Base-by-base conservation (phyloP, 2,797 vertebrate species). In the Sebastes dallii region DNA sequence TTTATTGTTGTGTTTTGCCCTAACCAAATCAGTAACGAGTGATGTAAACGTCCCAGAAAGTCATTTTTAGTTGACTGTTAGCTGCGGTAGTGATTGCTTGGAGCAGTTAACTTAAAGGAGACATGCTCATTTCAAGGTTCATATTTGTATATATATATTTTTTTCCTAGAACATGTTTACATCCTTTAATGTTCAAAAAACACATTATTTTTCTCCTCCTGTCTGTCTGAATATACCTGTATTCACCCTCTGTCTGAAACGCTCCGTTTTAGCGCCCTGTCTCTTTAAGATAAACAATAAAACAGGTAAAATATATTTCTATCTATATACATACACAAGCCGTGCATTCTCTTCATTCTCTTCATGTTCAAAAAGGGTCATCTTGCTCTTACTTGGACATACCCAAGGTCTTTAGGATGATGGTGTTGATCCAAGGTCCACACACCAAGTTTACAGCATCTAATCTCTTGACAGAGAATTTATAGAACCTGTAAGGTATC, bases 391-490 rank as follows among this genome's bases (percentile, higher is more conserved):
- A 58, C 1, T 11, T 36, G 11, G 61, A 50, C 56, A 71, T 20
- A n/a, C 13, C 7, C 24, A 71, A 4, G 5, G 52, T 76, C 22
- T 60, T 68, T 27, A 79, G 30, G 6, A 6, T 22, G 27, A 76
- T 55, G 8, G 18, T 34, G 32, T 76, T 72, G 1, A 2, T 32
- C 27, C 32, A 82, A 6, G 1, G 2, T 24, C 2, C 64, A 24
- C 60, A 39, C 11, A 73, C 42, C 34, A 82, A 24, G 59, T 56
- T 66, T 3, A 10, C 18, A 24, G 27, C 6, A 4, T 72, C 64
- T n/a, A 14, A 29, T 56, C 72, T 82, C 32, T 9, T 72, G 16
- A 79, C 55, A 14, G 13, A 50, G 32, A 77, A 72, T 4, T 66
- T 3, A 69, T 8, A 42, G 39, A 42, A 30, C 18, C 25, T 76